Evolutionary conservation across 2,888 invertebrate genomes (phyloP).

Genomic region (Zaprionus obscuricornis): DNA sequence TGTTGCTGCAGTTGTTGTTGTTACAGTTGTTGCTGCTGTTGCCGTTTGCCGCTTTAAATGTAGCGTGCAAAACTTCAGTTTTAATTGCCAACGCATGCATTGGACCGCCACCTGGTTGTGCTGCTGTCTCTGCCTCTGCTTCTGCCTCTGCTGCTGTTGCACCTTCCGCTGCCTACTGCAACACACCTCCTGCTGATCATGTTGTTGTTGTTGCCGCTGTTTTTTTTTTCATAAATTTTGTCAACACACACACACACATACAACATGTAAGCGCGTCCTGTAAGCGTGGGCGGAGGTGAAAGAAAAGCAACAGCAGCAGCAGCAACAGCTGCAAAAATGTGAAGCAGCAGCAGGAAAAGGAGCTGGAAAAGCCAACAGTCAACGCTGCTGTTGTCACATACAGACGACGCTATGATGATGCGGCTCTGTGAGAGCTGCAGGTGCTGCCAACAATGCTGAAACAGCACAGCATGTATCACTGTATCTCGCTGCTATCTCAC

Average conservation of each 20-base stretch:
- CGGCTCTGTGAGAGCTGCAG: too few species aligned
- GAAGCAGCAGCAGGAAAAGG: too few species aligned
- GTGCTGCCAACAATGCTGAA: too few species aligned
- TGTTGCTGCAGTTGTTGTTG: conserved; percentile 4
- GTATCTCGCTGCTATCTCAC: too few species aligned
- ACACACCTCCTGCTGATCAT: conserved; percentile 2
- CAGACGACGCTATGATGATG: too few species aligned
- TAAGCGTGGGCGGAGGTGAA: conserved; percentile 10
- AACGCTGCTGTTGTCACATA: too few species aligned
- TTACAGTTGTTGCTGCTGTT: conserved; percentile 37
- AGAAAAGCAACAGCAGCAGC: conserved; percentile 10
- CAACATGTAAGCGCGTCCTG: conserved; percentile 26
- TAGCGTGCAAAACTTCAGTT: conserved; percentile 75
- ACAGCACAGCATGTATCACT: too few species aligned
- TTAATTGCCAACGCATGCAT: conserved; percentile 74
- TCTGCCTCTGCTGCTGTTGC: conserved; percentile 4
- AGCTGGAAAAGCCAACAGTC: too few species aligned
- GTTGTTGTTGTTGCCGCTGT: conserved; percentile 16
- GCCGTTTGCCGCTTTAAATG: conserved; percentile 69
- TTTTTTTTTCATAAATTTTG: conserved; percentile 59
- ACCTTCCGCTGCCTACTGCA: conserved; percentile 6
- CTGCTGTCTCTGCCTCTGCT: too few species aligned
- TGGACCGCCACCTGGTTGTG: conserved; percentile 68
- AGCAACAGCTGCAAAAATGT: conserved; percentile 1
- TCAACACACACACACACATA: conserved; percentile 42